Evolutionary conservation across 2,888 invertebrate genomes (phyloP).

Genomic region (Hybos culiciformis): DNA sequence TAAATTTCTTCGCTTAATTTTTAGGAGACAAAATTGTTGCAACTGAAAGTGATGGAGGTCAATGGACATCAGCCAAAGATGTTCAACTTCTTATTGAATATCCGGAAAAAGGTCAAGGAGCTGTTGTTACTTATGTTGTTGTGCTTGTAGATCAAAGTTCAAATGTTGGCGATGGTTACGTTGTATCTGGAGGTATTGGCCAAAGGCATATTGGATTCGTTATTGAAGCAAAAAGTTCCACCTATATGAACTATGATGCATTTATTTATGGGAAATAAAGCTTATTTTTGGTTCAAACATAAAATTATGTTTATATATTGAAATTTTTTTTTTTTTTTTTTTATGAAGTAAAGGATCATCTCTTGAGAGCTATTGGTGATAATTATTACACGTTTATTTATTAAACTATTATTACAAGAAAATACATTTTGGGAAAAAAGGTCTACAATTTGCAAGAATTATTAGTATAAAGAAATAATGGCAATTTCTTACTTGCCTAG

Average conservation of each 20-base stretch:
- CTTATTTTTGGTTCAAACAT: too few relatives aligned
- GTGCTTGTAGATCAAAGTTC: slow-evolving; percentile 13
- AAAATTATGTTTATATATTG: too few relatives aligned
- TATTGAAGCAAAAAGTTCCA: slow-evolving; percentile 9
- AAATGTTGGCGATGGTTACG: slow-evolving; percentile 11
- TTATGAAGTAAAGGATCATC: too few relatives aligned
- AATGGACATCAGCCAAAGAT: slow-evolving; percentile 9
- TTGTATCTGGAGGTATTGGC: slow-evolving; percentile 14
- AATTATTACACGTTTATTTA: too few relatives aligned
- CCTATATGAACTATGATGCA: slow-evolving; percentile 7
- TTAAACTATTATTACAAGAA: too few relatives aligned
- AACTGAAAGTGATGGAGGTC: slow-evolving; percentile 6
- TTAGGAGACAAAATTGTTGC: slow-evolving; percentile 10
- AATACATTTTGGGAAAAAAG: too few relatives aligned
- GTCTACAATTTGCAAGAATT: too few relatives aligned
- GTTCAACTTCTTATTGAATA: slow-evolving; percentile 8
- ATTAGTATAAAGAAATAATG: too few relatives aligned
- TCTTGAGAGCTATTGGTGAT: too few relatives aligned
- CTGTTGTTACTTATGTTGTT: slow-evolving; percentile 11
- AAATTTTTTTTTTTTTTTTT: too few relatives aligned
- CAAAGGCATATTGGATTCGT: slow-evolving; percentile 10
- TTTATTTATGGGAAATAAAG: slow-evolving; percentile 11
- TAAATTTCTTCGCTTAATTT: not conserved
- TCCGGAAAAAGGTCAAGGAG: slow-evolving; percentile 10
- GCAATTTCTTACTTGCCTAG: too few relatives aligned